Percentiles rank a stretch among this genome's conserved stretches.
These are phyloP conservation scores for Ophioderma brevispina DNA, from an alignment of 35 echinoderm and acorn worm genomes.

Conservation along the genomic window DNA sequence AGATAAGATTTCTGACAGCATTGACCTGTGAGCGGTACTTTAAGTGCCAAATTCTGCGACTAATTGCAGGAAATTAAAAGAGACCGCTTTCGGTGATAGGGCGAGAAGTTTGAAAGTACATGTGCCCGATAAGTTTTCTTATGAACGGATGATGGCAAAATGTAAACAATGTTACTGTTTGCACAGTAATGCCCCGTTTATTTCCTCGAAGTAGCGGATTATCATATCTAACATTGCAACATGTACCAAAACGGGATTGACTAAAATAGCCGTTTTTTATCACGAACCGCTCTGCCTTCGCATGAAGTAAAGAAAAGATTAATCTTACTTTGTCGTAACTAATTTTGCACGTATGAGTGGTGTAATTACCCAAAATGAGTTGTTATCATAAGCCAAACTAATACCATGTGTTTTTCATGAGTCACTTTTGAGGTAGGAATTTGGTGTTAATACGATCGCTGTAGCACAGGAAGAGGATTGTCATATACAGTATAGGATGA, in stretches of 20 bases:
- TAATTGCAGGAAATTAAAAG: constrained; percentile 14
- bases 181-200: not conserved
- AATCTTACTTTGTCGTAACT: not conserved
- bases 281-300: not conserved
- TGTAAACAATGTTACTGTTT: not conserved
- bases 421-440: not conserved
- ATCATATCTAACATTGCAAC: not conserved
- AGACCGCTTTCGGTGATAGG: constrained; percentile 12
- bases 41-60: not conserved
- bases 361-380: not conserved
- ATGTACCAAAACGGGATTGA: too few species aligned
- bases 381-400: not conserved
- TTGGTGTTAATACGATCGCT: not conserved
- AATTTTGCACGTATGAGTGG: not conserved
- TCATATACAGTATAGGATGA: too few species aligned
- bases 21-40: not conserved
- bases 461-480: too few species aligned
- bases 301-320: not conserved
- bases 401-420: not conserved
- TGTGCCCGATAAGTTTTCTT: not conserved
- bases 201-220: not conserved
- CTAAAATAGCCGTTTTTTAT: not conserved
- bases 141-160: not conserved
- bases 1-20: not conserved
- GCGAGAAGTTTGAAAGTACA: constrained; percentile 13